Evolutionary conservation across 2,113 vertebrate genomes (phyloP), one percentile per base, ranked within the genome.

Genomic region (Stigmatopora argus): DNA sequence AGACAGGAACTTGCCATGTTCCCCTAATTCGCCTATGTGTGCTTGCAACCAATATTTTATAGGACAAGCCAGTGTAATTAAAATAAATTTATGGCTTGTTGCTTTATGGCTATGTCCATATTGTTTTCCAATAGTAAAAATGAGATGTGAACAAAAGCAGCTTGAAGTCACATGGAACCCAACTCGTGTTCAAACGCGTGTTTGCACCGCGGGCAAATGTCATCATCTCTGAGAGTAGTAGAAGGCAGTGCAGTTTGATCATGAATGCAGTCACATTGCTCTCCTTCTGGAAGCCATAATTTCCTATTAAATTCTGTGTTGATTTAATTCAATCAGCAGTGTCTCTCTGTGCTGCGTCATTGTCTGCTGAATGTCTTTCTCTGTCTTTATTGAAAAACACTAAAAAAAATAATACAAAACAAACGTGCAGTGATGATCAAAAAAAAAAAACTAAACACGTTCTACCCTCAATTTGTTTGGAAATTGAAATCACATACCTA

Each of bases 291-390:
- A 23, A 52, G 46, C 57, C 49, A 3, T 73, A 66, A 71, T 87
- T 77, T 78, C 69, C 69, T 8, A 58, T 53, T 35, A 81, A 78
- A 78, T 71, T 79, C 74, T 71, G 63, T 60, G 63, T 73, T 71
- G 74, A 67, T 70, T 67, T 73, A 55, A 69, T 73, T 72, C 65
- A 49, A 53, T 41, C 70, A 19, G 72, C 58, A 15, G 10, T 34
- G 21, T 67, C 51, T 55, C 44, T 74, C 55, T 77, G 58, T 82
- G 70, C 61, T 78, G 65, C 62, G 71, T 70, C 74, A 77, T 69
- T 70, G 72, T 79, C 77, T 70, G 72, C 63, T 67, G 41, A 15
- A 67, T 73, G 74, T 70, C 67, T 68, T 52, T 1, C 68, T 61
- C 56, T 4, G 58, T 65, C 59, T 70, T 26, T 55, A 13, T 55